Base-by-base conservation (phyloP, 1,140 invertebrate species). In the Drosophila virilis region DNA sequence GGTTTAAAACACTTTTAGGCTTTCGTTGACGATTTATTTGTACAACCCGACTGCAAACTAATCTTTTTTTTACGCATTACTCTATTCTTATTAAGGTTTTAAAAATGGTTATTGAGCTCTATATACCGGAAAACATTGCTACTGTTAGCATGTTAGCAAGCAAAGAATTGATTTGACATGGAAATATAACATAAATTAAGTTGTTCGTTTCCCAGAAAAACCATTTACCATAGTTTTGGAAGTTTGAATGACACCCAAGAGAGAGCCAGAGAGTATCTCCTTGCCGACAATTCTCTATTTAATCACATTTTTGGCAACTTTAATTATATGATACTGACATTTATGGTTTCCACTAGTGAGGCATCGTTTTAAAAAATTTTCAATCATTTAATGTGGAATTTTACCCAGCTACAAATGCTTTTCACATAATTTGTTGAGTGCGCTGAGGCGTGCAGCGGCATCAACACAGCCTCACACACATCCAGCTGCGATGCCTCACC, bases 371-470 rank as follows among this genome's bases (percentile, higher is more conserved):
- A 45, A 62, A 62, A 68, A 72, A 58, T 80, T 78, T 84, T 66
- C 86, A 85, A 85, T 85, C 80, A 85, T 85, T 86, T 86, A 81
- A 85, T 85, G 74, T 84, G 80, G 71, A 45, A 64, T 65, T 52
- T 46, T 9, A 48, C 42, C n/a, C 57, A 69, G 58, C 65, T 74
- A 62, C 54, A 88, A 88, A 89, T 88, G 79, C 83, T 83, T 80
- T 89, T 88, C 82, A 67, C 80, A 88, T 88, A 88, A 88, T 89
- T 88, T 89, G 83, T 75, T 80, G 68, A 77, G 83, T 88, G 84
- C 84, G 60, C 58, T 69, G 77, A 72, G 84, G 70, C 84, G 66
- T 88, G 77, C 66, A 59, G 17, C 32, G 61, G 60, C 35, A 55
- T 70, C 62, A 54, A 61, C 68, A 42, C 28, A 28, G 42, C 28